A percentile compares a stretch with the other conserved stretches of the same genome.
phyloP scores from a whole-genome alignment of 2,113 vertebrate species.

The Formicarius rufipectus region DNA sequence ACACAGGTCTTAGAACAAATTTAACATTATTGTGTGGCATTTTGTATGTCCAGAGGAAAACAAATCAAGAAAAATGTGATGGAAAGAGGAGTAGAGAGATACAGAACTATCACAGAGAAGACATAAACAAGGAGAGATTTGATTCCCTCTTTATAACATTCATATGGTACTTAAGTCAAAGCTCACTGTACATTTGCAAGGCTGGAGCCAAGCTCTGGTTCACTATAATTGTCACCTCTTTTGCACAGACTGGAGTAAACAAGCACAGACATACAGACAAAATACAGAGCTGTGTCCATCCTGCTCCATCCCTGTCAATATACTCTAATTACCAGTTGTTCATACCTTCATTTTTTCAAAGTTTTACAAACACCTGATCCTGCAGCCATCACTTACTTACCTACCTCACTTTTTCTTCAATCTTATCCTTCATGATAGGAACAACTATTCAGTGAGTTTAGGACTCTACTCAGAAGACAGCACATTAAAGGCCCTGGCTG shows the following conservation, averaged over 20 bases:
- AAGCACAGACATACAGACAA: neutral
- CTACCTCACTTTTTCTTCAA: neutral
- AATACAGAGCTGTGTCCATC: neutral
- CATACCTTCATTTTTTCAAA: neutral
- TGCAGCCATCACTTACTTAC: neutral
- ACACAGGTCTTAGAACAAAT: neutral
- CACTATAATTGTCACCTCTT: neutral
- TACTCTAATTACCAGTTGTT: neutral
- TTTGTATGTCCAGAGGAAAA: neutral
- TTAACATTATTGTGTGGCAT: neutral
- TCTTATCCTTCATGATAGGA: neutral
- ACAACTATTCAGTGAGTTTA: neutral
- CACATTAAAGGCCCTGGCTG: neutral
- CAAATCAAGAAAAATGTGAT: neutral
- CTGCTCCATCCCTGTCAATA: neutral
- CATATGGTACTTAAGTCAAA: neutral
- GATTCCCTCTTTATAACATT: neutral
- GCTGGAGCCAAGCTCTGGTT: neutral
- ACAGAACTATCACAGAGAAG: neutral
- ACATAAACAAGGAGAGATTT: neutral
- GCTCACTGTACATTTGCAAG: neutral
- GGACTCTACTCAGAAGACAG: neutral
- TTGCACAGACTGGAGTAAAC: neutral
- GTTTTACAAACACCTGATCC: neutral
- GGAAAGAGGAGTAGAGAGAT: neutral